Percentiles rank a stretch among this genome's conserved stretches.
Evolutionary conservation across 2,113 vertebrate species (phyloP).

Genomic region (Epinephelus moara): DNA sequence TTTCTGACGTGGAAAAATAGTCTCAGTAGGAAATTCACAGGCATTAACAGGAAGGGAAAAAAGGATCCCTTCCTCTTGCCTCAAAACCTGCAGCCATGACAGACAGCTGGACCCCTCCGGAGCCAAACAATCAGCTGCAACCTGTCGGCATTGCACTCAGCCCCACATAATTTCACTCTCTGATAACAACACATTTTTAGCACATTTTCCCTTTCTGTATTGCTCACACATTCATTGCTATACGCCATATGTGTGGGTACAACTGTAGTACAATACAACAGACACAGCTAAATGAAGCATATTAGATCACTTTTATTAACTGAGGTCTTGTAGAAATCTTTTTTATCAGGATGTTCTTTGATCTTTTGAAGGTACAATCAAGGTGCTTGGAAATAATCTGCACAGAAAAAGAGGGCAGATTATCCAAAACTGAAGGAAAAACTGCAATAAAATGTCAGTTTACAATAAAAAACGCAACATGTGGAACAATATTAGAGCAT

Average conservation of each 20-base stretch:
- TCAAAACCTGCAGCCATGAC: constrained; percentile 38
- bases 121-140: constrained; percentile 51
- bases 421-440: constrained; percentile 7
- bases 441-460: constrained; percentile 15
- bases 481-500: constrained; percentile 17
- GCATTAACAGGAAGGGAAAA: constrained; percentile 45
- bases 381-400: not conserved
- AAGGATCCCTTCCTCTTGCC: constrained; percentile 41
- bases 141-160: not conserved
- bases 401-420: constrained; percentile 9
- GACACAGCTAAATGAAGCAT: not conserved
- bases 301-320: constrained; percentile 35
- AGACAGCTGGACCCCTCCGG: constrained; percentile 28
- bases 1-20: constrained; percentile 65
- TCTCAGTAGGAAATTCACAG: constrained; percentile 38
- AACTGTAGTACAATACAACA: not conserved
- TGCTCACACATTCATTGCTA: not conserved
- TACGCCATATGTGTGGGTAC: not conserved
- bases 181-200: constrained; percentile 30
- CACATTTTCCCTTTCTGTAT: not conserved
- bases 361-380: constrained; percentile 27
- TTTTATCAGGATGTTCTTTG: constrained; percentile 7
- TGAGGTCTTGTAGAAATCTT: constrained; percentile 14
- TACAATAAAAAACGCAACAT: constrained; percentile 9
- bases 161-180: constrained; percentile 3